Evolutionary conservation across 2,113 vertebrate species (phyloP).

Genomic region (Chaenocephalus aceratus): DNA sequence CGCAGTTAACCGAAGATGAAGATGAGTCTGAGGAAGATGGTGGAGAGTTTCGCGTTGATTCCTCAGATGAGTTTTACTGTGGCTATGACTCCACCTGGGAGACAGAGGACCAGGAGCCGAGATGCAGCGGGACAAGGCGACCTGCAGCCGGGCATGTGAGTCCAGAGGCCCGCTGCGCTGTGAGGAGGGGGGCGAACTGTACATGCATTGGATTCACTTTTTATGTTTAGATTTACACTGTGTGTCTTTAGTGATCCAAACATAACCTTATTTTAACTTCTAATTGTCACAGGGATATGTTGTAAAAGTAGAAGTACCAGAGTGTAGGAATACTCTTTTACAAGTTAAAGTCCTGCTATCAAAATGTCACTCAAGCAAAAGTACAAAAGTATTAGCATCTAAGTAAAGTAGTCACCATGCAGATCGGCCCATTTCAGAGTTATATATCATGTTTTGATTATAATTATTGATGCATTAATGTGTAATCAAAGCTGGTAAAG

Average conservation of each 20-base stretch:
- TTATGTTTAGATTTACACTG: not conserved
- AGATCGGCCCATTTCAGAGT: too few relatives aligned
- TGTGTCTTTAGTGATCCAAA: not conserved
- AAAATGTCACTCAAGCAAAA: too few relatives aligned
- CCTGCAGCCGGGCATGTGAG: not conserved
- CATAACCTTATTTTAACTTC: not conserved
- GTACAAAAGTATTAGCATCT: too few relatives aligned
- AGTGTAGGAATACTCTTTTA: too few relatives aligned
- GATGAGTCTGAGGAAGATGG: not conserved
- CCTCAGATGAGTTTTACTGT: conserved; percentile 61
- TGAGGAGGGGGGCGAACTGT: too few relatives aligned
- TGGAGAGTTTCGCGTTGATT: not conserved
- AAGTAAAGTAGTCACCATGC: too few relatives aligned
- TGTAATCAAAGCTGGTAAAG: too few relatives aligned
- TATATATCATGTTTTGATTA: too few relatives aligned
- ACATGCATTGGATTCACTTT: not conserved
- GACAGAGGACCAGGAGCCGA: rapidly evolving
- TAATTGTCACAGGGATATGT: too few relatives aligned
- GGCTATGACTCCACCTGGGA: conserved; percentile 79
- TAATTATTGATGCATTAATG: too few relatives aligned
- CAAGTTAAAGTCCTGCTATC: too few relatives aligned
- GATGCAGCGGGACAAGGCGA: rapidly evolving
- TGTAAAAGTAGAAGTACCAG: too few relatives aligned
- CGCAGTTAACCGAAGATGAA: not conserved
- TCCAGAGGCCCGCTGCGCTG: not conserved